Conservation (phyloP, 2,113 vertebrate species). For the Dasypus novemcinctus region DNA sequence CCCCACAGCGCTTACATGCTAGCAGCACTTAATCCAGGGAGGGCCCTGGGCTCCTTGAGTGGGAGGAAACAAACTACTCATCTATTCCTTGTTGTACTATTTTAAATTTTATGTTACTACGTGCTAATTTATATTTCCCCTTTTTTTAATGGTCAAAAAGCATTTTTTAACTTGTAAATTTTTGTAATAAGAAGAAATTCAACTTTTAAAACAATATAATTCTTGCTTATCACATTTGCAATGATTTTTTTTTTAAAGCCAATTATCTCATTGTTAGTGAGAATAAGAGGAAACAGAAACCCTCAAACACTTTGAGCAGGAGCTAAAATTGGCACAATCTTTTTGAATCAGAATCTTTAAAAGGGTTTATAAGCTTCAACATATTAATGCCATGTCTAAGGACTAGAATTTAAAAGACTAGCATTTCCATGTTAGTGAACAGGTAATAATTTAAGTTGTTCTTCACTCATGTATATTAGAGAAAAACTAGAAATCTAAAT, state of each 20-base stretch:
- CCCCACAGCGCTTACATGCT: too few species aligned
- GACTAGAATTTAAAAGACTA: neutral
- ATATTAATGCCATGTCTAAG: neutral
- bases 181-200: neutral
- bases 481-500: neutral
- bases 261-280: neutral
- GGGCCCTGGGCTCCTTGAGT: too few species aligned
- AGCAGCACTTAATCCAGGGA: neutral
- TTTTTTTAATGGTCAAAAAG: neutral
- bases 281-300: neutral
- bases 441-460: neutral
- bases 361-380: neutral
- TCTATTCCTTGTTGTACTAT: neutral
- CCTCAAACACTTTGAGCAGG: neutral
- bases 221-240: neutral
- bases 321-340: neutral
- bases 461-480: neutral
- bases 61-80: neutral
- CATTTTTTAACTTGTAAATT: neutral
- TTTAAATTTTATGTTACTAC: neutral
- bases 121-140: neutral
- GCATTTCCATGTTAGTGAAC: neutral
- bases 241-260: neutral
- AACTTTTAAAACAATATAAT: neutral
- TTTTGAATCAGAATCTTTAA: constrained; percentile 5